phyloP scores from a whole-genome alignment of 2,113 vertebrate species.

The Talpa occidentalis region DNA sequence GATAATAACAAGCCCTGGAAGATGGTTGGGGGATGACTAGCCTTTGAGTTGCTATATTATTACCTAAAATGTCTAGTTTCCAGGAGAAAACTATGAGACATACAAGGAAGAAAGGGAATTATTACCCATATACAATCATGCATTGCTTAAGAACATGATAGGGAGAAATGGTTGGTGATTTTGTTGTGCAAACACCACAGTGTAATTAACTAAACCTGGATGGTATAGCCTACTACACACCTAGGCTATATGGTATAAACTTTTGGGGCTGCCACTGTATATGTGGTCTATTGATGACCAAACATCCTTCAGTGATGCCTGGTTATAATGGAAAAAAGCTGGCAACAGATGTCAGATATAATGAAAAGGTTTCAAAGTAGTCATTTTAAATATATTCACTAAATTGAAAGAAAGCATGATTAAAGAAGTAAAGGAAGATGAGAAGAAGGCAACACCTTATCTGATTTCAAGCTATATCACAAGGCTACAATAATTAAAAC shows the following conservation, averaged over 20 bases:
- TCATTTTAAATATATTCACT: neutral
- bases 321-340: neutral
- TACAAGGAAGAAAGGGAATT: neutral
- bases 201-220: neutral
- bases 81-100: neutral
- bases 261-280: neutral
- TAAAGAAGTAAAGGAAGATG: neutral
- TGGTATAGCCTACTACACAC: neutral
- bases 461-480: neutral
- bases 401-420: neutral
- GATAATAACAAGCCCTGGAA: neutral
- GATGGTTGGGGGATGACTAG: too few species aligned
- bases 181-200: neutral
- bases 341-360: neutral
- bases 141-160: neutral
- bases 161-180: neutral
- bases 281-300: neutral
- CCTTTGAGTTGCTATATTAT: constrained; percentile 17
- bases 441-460: neutral
- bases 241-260: neutral
- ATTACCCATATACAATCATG: neutral
- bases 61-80: constrained; percentile 12
- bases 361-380: neutral
- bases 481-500: neutral
- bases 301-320: neutral